Percentiles rank a stretch among this genome's conserved stretches.
Conservation (phyloP, 2,113 vertebrate genomes). For the Melanerpes aurifrons region DNA sequence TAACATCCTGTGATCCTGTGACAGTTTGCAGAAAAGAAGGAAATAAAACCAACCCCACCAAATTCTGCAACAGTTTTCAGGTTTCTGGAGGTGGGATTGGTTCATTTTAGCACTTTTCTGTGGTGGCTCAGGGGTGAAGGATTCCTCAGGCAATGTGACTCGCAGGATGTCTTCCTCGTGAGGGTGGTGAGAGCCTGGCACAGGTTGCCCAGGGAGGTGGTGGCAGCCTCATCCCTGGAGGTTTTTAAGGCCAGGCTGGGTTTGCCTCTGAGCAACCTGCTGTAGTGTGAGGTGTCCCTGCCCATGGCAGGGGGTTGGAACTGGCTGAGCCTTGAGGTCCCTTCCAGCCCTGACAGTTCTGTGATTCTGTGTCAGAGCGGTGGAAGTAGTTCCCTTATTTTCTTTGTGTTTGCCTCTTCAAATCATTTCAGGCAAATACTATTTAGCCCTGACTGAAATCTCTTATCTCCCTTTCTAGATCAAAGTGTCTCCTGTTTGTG, state of each 20-base stretch:
- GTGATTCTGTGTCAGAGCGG: background rate
- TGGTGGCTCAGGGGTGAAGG: background rate
- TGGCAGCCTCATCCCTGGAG: no score
- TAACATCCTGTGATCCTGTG: no score
- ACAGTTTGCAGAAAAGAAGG: background rate
- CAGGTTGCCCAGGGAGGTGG: no score
- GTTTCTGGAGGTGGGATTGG: background rate
- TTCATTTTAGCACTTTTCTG: background rate
- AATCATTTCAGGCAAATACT: background rate
- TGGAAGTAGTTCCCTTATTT: conserved; percentile 36
- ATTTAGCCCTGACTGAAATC: background rate
- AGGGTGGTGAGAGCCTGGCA: no score
- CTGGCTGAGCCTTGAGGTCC: no score
- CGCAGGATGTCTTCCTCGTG: background rate
- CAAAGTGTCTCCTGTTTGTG: conserved; percentile 32
- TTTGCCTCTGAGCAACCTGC: no score
- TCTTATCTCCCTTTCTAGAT: conserved; percentile 29
- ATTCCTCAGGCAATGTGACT: background rate
- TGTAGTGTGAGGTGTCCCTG: no score
- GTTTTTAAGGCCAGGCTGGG: no score
- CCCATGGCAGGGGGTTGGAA: no score
- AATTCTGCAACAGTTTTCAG: accelerated
- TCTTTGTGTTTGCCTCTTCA: conserved; percentile 23
- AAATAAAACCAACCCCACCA: accelerated
- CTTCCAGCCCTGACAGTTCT: no score